Percentiles rank a stretch among this genome's conserved stretches.
Conservation (phyloP, 2,113 vertebrate genomes). For the Daphoenositta chrysoptera region DNA sequence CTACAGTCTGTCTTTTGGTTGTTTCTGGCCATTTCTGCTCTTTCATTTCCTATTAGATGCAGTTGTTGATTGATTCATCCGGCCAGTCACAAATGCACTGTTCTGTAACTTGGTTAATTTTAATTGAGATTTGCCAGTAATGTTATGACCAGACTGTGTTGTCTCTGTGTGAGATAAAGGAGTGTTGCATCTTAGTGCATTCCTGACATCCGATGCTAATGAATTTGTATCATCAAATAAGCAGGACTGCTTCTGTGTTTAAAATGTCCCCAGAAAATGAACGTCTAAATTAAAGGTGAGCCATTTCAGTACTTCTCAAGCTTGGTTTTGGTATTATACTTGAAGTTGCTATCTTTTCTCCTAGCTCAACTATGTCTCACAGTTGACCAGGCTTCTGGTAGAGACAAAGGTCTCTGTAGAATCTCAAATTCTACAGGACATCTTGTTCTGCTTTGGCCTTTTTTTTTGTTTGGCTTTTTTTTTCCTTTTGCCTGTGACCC, state of each 20-base stretch:
- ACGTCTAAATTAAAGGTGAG: not conserved
- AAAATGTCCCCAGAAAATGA: not conserved
- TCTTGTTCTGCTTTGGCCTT: not conserved
- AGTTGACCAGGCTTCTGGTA: not conserved
- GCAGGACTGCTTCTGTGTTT: not conserved
- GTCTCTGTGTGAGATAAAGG: not conserved
- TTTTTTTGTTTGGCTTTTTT: no score
- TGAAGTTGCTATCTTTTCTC: not conserved
- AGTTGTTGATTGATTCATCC: not conserved
- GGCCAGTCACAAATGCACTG: not conserved
- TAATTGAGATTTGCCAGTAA: not conserved
- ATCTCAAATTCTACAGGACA: not conserved
- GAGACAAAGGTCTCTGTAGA: not conserved
- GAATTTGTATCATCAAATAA: rapidly evolving
- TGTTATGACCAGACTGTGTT: not conserved
- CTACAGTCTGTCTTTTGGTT: not conserved
- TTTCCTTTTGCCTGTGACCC: not conserved
- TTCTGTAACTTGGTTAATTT: not conserved
- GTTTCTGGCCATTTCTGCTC: not conserved
- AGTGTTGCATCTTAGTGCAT: not conserved
- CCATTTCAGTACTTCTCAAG: not conserved
- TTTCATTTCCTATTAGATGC: not conserved
- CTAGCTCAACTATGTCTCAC: not conserved
- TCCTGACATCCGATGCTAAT: not conserved
- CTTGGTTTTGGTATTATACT: not conserved